A percentile compares a stretch with the other conserved stretches of the same genome.
phyloP scores from a whole-genome alignment of 2,888 invertebrate genomes.

The Leptarthrus brevirostris region DNA sequence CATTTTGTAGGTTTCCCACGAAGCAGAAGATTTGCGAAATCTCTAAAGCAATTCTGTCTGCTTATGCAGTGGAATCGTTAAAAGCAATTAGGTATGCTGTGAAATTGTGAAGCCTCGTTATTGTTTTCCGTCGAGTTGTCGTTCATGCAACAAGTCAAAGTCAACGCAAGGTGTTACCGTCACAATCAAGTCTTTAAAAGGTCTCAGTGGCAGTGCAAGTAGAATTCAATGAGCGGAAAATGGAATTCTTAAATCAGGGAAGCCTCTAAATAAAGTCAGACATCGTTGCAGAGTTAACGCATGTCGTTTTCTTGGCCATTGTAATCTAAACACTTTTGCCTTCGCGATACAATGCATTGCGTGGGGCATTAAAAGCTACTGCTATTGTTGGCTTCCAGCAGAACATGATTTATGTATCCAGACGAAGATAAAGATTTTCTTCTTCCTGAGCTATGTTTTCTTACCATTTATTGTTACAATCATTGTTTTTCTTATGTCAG shows the following conservation, averaged over 20 bases:
- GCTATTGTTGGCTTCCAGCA: conserved; percentile 1
- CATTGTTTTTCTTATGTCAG: background rate
- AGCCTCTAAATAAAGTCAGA: conserved; percentile 2
- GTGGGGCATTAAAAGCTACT: conserved; percentile 19
- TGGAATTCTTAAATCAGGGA: conserved; percentile 22
- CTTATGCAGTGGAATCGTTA: too few relatives aligned
- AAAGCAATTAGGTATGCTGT: too few relatives aligned
- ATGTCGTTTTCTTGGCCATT: background rate
- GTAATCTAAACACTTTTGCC: background rate
- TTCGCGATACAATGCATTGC: background rate
- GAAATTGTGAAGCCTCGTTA: too few relatives aligned
- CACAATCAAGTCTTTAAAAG: too few relatives aligned
- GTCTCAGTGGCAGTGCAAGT: background rate
- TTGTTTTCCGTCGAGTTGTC: too few relatives aligned
- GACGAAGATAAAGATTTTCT: conserved; percentile 32
- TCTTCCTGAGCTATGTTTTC: conserved; percentile 20
- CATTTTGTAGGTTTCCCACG: too few relatives aligned
- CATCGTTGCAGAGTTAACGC: background rate
- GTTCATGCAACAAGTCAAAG: too few relatives aligned
- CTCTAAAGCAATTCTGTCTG: too few relatives aligned
- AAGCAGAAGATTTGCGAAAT: too few relatives aligned
- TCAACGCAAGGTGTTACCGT: too few relatives aligned
- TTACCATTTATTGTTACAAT: conserved; percentile 12
- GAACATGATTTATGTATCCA: conserved; percentile 15
- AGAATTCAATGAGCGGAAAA: conserved; percentile 20